phyloP scores from a whole-genome alignment of 2,113 vertebrate genomes.

The Microtus richardsoni region DNA sequence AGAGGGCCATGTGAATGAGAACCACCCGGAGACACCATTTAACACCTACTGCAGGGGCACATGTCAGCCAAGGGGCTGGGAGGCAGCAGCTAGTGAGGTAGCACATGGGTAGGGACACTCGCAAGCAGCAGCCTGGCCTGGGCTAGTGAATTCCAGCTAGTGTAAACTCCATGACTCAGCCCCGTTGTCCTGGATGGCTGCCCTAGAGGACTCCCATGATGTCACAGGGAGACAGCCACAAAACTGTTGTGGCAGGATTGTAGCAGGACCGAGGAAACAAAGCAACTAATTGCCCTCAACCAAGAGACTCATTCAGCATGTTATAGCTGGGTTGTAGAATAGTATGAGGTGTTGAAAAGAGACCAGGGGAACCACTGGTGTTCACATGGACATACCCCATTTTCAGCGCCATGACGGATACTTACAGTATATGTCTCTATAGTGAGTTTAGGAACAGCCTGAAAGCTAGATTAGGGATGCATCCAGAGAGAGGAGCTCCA shows the following conservation, averaged over 20 bases:
- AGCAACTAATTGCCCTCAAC: neutral
- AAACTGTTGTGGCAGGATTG: neutral
- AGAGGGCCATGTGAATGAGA: neutral
- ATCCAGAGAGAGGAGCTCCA: neutral
- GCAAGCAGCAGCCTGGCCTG: neutral
- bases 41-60: neutral
- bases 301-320: rapidly evolving
- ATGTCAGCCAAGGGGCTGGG: neutral
- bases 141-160: neutral
- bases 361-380: rapidly evolving
- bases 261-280: neutral
- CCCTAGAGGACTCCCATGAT: neutral
- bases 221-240: neutral
- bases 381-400: rapidly evolving
- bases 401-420: rapidly evolving
- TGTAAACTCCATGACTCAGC: neutral
- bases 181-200: neutral
- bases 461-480: neutral
- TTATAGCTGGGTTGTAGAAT: neutral
- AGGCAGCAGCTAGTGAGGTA: neutral
- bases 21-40: neutral
- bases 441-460: neutral
- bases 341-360: neutral
- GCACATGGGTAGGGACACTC: neutral
- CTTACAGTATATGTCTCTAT: neutral